Evolutionary conservation across 2,113 vertebrate genomes (phyloP).

Genomic region (Canis aureus): DNA sequence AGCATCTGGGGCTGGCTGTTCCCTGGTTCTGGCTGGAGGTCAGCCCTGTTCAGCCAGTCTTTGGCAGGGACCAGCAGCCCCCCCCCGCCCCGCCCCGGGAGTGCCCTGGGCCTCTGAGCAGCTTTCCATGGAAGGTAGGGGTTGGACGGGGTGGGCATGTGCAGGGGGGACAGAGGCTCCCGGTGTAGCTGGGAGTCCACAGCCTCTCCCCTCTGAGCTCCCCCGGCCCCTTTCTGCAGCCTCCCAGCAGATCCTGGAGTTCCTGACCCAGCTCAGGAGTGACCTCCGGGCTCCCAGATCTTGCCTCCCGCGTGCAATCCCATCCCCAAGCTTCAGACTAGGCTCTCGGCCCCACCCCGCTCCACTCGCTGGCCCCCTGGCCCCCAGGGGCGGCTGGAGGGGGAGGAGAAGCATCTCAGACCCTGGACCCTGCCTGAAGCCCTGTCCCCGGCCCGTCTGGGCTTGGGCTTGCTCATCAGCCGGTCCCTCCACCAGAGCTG

Average conservation of each 20-base stretch:
- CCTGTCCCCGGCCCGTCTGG: neutral
- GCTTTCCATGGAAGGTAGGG: neutral
- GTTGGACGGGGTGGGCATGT: neutral
- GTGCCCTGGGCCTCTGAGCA: neutral
- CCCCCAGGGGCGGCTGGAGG: neutral
- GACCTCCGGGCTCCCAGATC: neutral
- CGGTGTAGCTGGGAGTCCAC: neutral
- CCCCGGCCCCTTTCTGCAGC: neutral
- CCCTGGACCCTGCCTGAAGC: rapidly evolving
- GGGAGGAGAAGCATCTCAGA: neutral
- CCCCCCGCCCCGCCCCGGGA: neutral
- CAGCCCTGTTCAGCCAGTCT: neutral
- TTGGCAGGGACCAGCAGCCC: neutral
- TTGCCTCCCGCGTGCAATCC: no score
- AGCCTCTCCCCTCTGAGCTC: neutral
- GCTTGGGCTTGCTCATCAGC: neutral
- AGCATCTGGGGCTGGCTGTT: neutral
- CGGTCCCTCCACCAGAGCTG: neutral
- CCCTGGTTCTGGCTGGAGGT: neutral
- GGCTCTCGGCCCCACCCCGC: neutral
- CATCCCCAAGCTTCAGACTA: neutral
- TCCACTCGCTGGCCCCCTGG: neutral
- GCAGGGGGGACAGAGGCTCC: no score
- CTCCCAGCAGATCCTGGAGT: neutral
- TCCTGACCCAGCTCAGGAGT: neutral